Evolutionary conservation across 35 echinoderm and acorn worm species (phyloP), one percentile per base, ranked within the genome.

Genomic region (Ptychodera flava): DNA sequence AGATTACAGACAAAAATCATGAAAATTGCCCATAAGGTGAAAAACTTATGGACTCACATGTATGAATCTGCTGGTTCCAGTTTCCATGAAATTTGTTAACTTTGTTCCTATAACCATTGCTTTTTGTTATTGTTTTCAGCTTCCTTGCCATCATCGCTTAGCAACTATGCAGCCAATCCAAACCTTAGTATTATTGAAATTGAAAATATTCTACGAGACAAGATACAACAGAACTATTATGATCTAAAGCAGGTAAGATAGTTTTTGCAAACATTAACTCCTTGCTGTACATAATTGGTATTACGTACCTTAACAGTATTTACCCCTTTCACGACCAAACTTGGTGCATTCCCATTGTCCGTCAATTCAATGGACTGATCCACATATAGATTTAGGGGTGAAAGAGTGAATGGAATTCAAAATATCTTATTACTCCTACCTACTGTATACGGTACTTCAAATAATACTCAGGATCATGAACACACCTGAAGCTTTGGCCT

Each of bases 181-280:
- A 93, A 93, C n/a, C 84, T 97, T 35, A 93, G 92, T 81, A 81
- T 35, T 27, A 93, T 97, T 87, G 95, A 97, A 93, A 84, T 97
- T 6, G 95, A 93, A 79, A 85, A 96, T 30, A 77, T 92, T 0
- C 34, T 97, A 38, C 91, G 92, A 78, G 89, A 97, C 28, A 91
- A 87, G 37, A 89, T 93, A 32, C 45, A 85, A 82, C 84, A 82
- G 64, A 79, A 93, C n/a, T 97, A 97, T 37, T 87, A 93, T 85
- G 87, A 97, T 83, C 84, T 97, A 32, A 97, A 97, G 79, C 95
- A 97, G 89, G 95, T 97, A 87, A 78, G 64, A 16, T 1, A 79
- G 6, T 78, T 78, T 30, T 78, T 30, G 33, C 31, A 30, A 83
- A 34, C 33, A 83, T 83, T 29, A 27, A n/a, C n/a, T n/a, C n/a